Conservation (phyloP, 2,888 invertebrate species). For the Ctenicera cuprea region DNA sequence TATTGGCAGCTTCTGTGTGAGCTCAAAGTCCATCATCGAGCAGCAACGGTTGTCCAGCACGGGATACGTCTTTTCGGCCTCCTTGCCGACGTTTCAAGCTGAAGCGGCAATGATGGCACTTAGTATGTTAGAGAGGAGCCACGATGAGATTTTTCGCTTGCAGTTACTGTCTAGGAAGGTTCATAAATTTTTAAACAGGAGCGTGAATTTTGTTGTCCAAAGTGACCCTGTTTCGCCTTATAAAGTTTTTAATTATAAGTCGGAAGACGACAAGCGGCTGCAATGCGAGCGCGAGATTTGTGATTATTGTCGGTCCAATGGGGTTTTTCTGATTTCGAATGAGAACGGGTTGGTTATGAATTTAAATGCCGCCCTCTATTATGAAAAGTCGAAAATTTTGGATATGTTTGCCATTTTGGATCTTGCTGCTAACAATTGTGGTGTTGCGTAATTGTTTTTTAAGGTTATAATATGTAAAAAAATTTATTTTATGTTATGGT, state of each 20-base stretch:
- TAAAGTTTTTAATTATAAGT: conserved; percentile 63
- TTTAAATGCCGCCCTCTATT: conserved; percentile 62
- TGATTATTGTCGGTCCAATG: conserved; percentile 61
- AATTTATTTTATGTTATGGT: background rate
- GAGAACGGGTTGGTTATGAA: conserved; percentile 64
- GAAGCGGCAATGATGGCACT: conserved; percentile 90
- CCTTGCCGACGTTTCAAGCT: conserved; percentile 93
- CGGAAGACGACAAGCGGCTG: conserved; percentile 45
- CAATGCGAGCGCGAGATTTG: conserved; percentile 58
- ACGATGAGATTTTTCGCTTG: conserved; percentile 78
- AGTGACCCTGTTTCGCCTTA: conserved; percentile 65
- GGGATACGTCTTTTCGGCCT: conserved; percentile 98
- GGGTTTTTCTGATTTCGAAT: conserved; percentile 62
- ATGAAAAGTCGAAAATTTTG: conserved; percentile 57
- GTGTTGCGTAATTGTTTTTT: background rate
- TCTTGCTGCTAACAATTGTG: conserved; percentile 53
- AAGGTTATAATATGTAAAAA: too few species aligned
- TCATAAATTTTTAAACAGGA: conserved; percentile 60
- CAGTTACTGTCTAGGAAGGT: conserved; percentile 59
- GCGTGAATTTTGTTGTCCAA: conserved; percentile 60
- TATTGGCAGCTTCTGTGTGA: conserved; percentile 96
- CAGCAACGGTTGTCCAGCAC: conserved; percentile 94
- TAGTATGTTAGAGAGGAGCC: conserved; percentile 78
- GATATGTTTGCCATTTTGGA: conserved; percentile 60
- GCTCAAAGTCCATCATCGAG: conserved; percentile 93